Conservation (phyloP, 2,113 vertebrate genomes). For the Mormyrus iriodes region DNA sequence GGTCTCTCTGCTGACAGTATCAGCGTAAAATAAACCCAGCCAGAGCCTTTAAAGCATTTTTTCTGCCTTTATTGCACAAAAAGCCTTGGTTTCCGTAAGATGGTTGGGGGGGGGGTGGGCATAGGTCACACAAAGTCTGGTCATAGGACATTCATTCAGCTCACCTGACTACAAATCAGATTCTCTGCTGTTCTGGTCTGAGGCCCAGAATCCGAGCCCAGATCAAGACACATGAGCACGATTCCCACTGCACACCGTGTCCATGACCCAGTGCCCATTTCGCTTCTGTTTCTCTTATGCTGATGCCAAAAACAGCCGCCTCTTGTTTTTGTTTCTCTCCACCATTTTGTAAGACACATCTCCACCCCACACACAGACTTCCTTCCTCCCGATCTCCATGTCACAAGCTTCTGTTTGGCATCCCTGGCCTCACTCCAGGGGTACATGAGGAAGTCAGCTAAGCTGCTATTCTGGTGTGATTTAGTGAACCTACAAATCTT, state of each 20-base stretch:
- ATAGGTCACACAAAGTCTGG: conserved; percentile 19
- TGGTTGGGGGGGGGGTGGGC: background rate
- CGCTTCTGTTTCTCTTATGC: background rate
- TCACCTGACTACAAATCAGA: background rate
- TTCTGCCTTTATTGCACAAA: conserved; percentile 24
- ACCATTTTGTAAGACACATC: background rate
- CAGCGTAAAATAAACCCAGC: conserved; percentile 39
- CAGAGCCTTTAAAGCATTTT: conserved; percentile 43
- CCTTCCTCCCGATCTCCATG: background rate
- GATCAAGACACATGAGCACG: background rate
- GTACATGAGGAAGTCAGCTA: conserved; percentile 6
- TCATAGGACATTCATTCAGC: background rate
- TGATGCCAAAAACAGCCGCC: background rate
- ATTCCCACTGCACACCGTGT: background rate
- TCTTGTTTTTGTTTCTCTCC: background rate
- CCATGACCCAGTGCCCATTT: background rate
- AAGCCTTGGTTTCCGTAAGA: conserved; percentile 36
- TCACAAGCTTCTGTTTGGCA: background rate
- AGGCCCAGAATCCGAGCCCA: background rate
- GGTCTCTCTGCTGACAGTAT: conserved; percentile 40
- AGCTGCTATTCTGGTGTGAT: conserved; percentile 37
- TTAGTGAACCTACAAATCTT: conserved; percentile 36
- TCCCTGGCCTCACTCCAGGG: conserved; percentile 6
- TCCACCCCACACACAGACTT: background rate
- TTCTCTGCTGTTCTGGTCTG: background rate